Evolutionary conservation across 2,888 invertebrate genomes (phyloP).

Genomic region (Stenurella melanura): DNA sequence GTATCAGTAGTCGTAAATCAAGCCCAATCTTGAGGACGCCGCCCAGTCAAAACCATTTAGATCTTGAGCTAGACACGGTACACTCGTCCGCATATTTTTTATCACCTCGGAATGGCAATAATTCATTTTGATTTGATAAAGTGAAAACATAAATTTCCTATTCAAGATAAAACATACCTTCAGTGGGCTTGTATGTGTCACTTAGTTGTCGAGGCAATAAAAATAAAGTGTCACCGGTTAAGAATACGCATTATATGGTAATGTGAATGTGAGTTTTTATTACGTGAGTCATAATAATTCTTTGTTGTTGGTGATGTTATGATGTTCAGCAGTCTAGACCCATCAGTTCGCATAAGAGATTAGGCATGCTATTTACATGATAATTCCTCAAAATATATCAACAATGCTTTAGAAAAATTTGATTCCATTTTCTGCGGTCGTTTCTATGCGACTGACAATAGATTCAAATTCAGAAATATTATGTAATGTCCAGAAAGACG

Average conservation of each 20-base stretch:
- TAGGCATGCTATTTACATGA: constrained; percentile 9
- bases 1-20: not conserved
- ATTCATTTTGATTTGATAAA: constrained; percentile 13
- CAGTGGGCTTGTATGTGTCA: constrained; percentile 26
- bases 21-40: not conserved
- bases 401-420: constrained; percentile 18
- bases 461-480: not conserved
- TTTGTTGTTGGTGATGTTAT: constrained; percentile 21
- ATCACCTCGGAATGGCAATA: not conserved
- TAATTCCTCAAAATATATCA: constrained; percentile 10
- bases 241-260: constrained; percentile 35
- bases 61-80: not conserved
- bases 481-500: not conserved
- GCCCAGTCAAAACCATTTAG: not conserved
- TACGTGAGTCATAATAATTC: constrained; percentile 32
- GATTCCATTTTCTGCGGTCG: not conserved
- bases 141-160: constrained; percentile 24
- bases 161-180: constrained; percentile 22
- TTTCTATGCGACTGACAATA: constrained; percentile 1
- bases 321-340: constrained; percentile 28
- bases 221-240: constrained; percentile 31
- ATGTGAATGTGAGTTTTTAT: constrained; percentile 31
- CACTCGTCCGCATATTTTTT: not conserved
- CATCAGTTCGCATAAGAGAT: constrained; percentile 16
- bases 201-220: constrained; percentile 21